Evolutionary conservation across 2,888 invertebrate species (phyloP).

Genomic region (Drosophila barbarae): DNA sequence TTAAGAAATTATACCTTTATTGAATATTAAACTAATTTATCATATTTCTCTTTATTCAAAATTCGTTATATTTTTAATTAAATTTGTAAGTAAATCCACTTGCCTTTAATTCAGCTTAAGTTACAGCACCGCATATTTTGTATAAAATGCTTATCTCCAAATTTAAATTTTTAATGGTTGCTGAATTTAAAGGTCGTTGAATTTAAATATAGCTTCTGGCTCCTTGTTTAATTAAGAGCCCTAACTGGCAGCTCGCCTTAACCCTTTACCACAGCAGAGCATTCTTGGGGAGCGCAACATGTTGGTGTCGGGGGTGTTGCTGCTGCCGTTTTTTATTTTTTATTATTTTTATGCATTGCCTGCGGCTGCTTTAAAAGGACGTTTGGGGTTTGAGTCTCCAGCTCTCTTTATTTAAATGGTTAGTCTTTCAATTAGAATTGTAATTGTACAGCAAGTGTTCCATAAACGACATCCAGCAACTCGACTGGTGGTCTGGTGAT

Average conservation of each 20-base stretch:
- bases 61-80: not conserved
- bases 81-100: no score
- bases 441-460: conserved; percentile 50
- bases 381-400: conserved; percentile 8
- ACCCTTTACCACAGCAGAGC: conserved; percentile 33
- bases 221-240: conserved; percentile 46
- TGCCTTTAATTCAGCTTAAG: not conserved
- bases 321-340: conserved; percentile 5
- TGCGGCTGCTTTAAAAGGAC: conserved; percentile 46
- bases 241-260: conserved; percentile 19
- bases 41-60: not conserved
- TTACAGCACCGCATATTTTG: not conserved
- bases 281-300: conserved; percentile 51
- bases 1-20: no score
- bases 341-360: conserved; percentile 36
- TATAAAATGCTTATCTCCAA: not conserved
- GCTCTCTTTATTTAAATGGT: conserved; percentile 30
- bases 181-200: not conserved
- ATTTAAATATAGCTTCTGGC: conserved; percentile 3
- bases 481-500: conserved; percentile 14
- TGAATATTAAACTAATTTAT: not conserved
- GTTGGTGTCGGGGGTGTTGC: conserved; percentile 29
- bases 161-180: not conserved
- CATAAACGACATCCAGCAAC: conserved; percentile 12
- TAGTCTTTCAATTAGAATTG: conserved; percentile 50